Evolutionary conservation across 37 sponge, comb jelly and placozoan species (phyloP).

Genomic region (Ephydatia muelleri): DNA sequence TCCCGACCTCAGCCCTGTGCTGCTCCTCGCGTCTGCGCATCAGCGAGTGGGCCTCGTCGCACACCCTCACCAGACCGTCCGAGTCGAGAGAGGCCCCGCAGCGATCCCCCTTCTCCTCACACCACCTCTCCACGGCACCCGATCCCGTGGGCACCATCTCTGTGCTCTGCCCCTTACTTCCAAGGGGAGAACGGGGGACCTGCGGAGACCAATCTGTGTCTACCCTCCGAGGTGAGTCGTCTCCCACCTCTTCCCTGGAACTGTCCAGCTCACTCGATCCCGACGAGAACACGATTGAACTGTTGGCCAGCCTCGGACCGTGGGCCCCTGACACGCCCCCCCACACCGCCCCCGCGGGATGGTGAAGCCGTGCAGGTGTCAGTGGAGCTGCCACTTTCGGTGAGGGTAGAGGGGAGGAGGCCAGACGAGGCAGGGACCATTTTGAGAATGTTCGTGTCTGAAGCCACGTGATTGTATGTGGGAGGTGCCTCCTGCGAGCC

Average conservation of each 20-base stretch:
- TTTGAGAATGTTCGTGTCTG: too few relatives aligned
- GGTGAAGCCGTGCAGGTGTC: too few relatives aligned
- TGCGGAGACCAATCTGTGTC: neutral
- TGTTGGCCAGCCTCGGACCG: too few relatives aligned
- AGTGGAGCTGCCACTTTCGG: neutral
- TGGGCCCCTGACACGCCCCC: too few relatives aligned
- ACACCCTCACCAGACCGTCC: slow-evolving; percentile 46
- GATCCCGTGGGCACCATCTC: neutral
- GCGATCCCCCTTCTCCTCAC: slow-evolving; percentile 22
- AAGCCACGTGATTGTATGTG: too few relatives aligned
- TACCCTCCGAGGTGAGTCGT: neutral
- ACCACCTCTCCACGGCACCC: slow-evolving; percentile 49
- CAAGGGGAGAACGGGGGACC: neutral
- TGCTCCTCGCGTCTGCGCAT: slow-evolving; percentile 7
- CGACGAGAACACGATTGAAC: too few relatives aligned
- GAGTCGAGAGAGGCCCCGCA: slow-evolving; percentile 9
- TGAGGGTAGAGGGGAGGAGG: neutral
- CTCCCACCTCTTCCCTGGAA: neutral
- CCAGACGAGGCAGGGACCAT: neutral
- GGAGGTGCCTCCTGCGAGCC: too few relatives aligned
- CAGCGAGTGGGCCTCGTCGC: slow-evolving; percentile 42
- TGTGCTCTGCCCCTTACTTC: neutral
- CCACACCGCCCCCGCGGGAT: too few relatives aligned
- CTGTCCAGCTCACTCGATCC: too few relatives aligned
- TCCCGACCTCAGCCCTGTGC: neutral